These are phyloP conservation scores for Pionites leucogaster DNA, from an alignment of 2,113 vertebrate genomes.

Conservation along the genomic window DNA sequence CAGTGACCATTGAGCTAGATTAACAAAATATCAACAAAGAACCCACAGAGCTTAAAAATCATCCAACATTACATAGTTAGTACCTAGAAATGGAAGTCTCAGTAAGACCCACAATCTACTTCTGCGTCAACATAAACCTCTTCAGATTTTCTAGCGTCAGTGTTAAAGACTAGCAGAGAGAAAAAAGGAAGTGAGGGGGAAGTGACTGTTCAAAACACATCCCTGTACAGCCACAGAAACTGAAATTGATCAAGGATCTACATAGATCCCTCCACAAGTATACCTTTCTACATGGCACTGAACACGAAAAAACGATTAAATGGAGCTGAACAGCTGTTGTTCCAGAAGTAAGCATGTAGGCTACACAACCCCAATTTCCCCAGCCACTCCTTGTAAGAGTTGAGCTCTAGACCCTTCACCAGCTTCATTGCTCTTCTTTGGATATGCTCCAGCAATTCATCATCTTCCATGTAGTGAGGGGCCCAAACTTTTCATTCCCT, in stretches of 20 bases:
- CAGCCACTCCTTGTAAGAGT: accelerated
- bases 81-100: slow-evolving; percentile 4
- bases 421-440: not conserved
- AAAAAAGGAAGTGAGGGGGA: not conserved
- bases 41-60: slow-evolving; percentile 20
- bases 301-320: not conserved
- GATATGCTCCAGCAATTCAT: not conserved
- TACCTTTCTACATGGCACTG: not conserved
- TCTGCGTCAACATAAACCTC: not conserved
- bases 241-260: not conserved
- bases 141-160: not conserved
- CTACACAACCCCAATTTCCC: not conserved
- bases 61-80: not conserved
- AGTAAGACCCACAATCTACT: not conserved
- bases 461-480: not conserved
- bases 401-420: not conserved
- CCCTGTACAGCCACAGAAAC: not conserved
- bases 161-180: not conserved
- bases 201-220: not conserved
- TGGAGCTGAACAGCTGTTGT: not conserved
- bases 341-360: not conserved
- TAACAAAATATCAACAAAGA: slow-evolving; percentile 46
- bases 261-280: not conserved
- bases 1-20: slow-evolving; percentile 25
- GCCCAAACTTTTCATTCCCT: not conserved